Evolutionary conservation across 2,888 invertebrate genomes (phyloP), one percentile per base, ranked within the genome.

Genomic region (Ormyrus nitidulus): DNA sequence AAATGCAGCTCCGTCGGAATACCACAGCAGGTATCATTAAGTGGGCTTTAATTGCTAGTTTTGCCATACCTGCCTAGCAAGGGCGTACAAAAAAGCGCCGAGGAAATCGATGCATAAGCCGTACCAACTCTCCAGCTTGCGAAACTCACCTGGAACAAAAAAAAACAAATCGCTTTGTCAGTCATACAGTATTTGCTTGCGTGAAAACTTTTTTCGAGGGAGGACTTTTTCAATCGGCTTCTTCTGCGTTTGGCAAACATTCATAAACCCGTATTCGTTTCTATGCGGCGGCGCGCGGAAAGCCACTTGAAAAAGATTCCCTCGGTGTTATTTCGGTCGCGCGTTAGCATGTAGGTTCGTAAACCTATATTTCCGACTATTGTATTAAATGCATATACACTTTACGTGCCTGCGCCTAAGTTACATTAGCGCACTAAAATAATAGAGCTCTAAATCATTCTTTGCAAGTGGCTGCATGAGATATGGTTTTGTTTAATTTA

Each of bases 121-220:
- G 4, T 4, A 34, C 34, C 4, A 34, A 34, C 34, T 34, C 13
- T 49, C 44, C 56, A 9, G 46, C 51, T 65, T 65, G 68, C 54
- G 48, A 76, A 76, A 76, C 76, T 62, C 59, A 76, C 76, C 62
- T 76, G 54, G n/a, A 76, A 69, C 62, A 76, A 46, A 76, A 76
- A 76, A 76, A 76, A 69, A 56, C 13, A 69, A 48, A 61, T 68
- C 34, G 13, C 13, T 0, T 53, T 19, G 34, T 68, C 44, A 64
- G 19, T 46, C 61, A 46, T 46, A 19, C 19, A 19, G 3, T 5
- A 44, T 34, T 62, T 1, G 34, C n/a, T 6, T 5, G 46, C 9
- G 19, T 34, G 46, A 68, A 70, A 71, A 58, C 48, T 7, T 58
- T 34, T 34, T 3, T 3, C 3, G 34, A 34, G 4, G 8, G 5